Conservation (phyloP, 1,140 invertebrate species). For the Conopomorpha cramerella region DNA sequence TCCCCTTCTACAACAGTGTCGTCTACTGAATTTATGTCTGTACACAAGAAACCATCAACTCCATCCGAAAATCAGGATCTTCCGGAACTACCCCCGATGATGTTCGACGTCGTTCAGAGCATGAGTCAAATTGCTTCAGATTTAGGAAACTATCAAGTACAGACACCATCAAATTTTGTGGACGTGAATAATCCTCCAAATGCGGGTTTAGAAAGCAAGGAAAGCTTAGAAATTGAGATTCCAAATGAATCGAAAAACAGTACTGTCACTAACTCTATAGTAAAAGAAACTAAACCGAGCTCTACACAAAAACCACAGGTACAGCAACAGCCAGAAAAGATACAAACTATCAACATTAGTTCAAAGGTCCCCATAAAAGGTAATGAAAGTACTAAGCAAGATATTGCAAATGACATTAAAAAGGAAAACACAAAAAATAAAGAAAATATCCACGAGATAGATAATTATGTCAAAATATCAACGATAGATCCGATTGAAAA, state of each 20-base stretch:
- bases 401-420: no score
- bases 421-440: constrained; percentile 8
- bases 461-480: constrained; percentile 45
- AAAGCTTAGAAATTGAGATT: constrained; percentile 45
- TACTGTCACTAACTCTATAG: constrained; percentile 11
- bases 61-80: no score
- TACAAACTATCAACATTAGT: no score
- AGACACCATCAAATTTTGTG: constrained; percentile 26
- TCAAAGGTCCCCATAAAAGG: no score
- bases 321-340: no score
- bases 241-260: constrained; percentile 17
- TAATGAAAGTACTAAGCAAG: no score
- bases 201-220: constrained; percentile 39
- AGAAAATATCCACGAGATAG: constrained; percentile 12
- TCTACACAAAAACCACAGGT: no score
- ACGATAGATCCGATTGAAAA: constrained; percentile 25
- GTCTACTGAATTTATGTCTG: constrained; percentile 24
- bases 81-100: no score
- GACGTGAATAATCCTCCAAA: constrained; percentile 22
- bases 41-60: neutral
- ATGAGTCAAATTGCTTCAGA: constrained; percentile 52
- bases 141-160: constrained; percentile 27
- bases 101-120: constrained; percentile 47
- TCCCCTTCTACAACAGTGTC: constrained; percentile 31
- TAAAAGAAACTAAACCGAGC: no score